Conservation (phyloP, 1,140 invertebrate species). For the Trigoniulus corallinus region DNA sequence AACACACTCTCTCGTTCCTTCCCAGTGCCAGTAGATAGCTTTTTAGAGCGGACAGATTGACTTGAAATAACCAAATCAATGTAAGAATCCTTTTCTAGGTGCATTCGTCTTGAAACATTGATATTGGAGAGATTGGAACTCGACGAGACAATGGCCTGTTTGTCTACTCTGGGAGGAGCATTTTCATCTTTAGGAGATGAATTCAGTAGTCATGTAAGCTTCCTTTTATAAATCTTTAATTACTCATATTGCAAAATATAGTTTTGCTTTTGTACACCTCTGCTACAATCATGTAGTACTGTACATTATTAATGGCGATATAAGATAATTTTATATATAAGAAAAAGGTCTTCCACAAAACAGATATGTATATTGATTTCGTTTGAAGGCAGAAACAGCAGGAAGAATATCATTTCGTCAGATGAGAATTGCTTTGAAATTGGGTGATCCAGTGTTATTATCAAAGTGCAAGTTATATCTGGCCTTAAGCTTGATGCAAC, state of each 20-base stretch:
- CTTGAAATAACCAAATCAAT: no score
- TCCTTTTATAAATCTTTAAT: neutral
- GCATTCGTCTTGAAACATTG: neutral
- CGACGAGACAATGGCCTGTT: conserved; percentile 75
- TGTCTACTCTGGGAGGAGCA: conserved; percentile 88
- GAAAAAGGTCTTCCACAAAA: no score
- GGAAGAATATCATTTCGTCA: conserved; percentile 71
- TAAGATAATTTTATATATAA: no score
- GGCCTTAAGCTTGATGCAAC: conserved; percentile 73
- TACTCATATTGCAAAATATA: no score
- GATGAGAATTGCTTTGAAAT: conserved; percentile 51
- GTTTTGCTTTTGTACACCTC: no score
- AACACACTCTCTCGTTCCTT: no score
- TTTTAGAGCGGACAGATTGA: no score
- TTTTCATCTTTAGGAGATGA: conserved; percentile 84
- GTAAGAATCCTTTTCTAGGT: conserved; percentile 4
- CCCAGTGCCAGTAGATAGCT: no score
- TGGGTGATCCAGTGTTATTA: conserved; percentile 60
- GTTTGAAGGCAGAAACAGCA: conserved; percentile 56
- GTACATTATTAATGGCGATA: no score
- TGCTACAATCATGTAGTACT: no score
- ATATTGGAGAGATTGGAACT: conserved; percentile 46
- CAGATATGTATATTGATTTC: no score
- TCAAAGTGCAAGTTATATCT: conserved; percentile 66
- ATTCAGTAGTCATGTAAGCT: conserved; percentile 55